A percentile compares a stretch with the other conserved stretches of the same genome.
phyloP scores from a whole-genome alignment of 2,888 invertebrate species.

The Drosophila pseudotakahashii region DNA sequence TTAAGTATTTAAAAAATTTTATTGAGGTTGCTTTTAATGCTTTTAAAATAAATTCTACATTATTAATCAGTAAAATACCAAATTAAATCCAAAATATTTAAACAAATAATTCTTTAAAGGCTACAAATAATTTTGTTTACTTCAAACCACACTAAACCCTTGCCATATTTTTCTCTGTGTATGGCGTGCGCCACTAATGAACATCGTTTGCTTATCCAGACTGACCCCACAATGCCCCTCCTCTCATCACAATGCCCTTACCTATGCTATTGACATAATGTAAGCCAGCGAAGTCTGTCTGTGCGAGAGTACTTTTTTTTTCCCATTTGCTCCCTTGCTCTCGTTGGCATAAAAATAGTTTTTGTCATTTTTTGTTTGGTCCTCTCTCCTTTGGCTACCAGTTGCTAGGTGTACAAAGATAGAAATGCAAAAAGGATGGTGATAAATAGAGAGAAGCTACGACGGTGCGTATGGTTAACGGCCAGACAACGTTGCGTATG shows the following conservation, averaged over 20 bases:
- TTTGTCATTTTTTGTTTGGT: conserved; percentile 22
- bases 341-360: conserved; percentile 75
- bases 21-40: too few species aligned
- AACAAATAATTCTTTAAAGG: too few species aligned
- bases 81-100: too few species aligned
- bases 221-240: conserved; percentile 33
- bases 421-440: conserved; percentile 35
- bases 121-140: too few species aligned
- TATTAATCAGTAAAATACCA: too few species aligned
- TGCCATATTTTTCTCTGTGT: conserved; percentile 9
- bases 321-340: conserved; percentile 49
- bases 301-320: conserved; percentile 19
- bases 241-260: conserved; percentile 6
- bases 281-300: conserved; percentile 57
- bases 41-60: too few species aligned
- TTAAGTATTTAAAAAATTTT: too few species aligned
- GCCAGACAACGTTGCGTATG: conserved; percentile 16
- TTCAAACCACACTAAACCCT: too few species aligned
- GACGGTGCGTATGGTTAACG: conserved; percentile 35
- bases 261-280: conserved; percentile 74
- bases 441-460: conserved; percentile 11
- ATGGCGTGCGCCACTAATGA: conserved; percentile 77
- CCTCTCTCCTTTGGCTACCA: conserved; percentile 37
- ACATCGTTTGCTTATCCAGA: conserved; percentile 75
- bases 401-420: conserved; percentile 70